Evolutionary conservation across 2,888 invertebrate species (phyloP).

Genomic region (Hemicrepidius hirtus): DNA sequence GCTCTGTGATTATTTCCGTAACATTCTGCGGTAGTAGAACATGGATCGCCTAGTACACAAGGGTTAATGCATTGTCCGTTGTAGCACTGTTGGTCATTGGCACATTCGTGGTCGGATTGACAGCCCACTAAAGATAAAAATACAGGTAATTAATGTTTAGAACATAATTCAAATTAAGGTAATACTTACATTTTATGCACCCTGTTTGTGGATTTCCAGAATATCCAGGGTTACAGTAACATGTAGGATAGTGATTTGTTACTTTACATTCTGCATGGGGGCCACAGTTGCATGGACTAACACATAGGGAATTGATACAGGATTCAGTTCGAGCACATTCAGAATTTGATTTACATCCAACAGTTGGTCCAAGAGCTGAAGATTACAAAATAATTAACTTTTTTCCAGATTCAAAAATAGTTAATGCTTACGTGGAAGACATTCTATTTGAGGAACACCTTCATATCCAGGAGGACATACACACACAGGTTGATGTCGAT

Average conservation of each 20-base stretch:
- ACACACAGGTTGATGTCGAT: conserved; percentile 84
- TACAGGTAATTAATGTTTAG: conserved; percentile 13
- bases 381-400: conserved; percentile 39
- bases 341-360: conserved; percentile 85
- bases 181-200: conserved; percentile 81
- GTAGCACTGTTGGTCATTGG: conserved; percentile 86
- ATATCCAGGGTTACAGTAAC: conserved; percentile 87
- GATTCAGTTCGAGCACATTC: conserved; percentile 89
- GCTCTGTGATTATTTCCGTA: conserved; percentile 87
- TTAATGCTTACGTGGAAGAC: conserved; percentile 84
- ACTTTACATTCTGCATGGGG: conserved; percentile 88
- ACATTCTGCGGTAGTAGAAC: conserved; percentile 89
- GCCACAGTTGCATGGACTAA: conserved; percentile 91
- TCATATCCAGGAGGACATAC: conserved; percentile 86
- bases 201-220: conserved; percentile 90
- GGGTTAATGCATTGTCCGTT: conserved; percentile 89
- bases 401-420: neutral
- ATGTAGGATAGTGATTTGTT: conserved; percentile 89
- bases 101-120: conserved; percentile 87
- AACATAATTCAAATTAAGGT: neutral
- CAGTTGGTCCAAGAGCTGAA: conserved; percentile 77
- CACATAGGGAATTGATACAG: conserved; percentile 87
- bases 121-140: conserved; percentile 81
- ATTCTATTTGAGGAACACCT: conserved; percentile 83
- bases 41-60: conserved; percentile 86